These are phyloP conservation scores for Arion vulgaris DNA, from an alignment of 1,140 invertebrate genomes.

Conservation along the genomic window DNA sequence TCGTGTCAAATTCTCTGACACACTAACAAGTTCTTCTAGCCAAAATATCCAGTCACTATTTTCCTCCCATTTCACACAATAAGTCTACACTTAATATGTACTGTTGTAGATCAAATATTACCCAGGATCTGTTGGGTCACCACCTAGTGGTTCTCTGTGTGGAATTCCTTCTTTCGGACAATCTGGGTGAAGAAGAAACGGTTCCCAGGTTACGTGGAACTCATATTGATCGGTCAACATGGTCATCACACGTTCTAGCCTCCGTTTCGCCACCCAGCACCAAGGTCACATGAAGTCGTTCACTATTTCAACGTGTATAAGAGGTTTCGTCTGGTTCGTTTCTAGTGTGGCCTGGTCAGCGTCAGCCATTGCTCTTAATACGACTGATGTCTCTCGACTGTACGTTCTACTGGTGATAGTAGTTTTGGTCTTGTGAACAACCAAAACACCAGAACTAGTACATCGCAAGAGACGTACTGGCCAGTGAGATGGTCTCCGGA, in stretches of 20 bases:
- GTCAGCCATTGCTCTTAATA: background rate
- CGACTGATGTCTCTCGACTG: background rate
- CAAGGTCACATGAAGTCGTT: conserved; percentile 69
- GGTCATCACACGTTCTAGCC: conserved; percentile 62
- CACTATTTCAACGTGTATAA: conserved; percentile 56
- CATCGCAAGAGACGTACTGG: too few relatives aligned
- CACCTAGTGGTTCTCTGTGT: conserved; percentile 52
- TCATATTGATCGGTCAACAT: conserved; percentile 55
- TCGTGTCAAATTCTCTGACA: too few relatives aligned
- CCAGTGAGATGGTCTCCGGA: too few relatives aligned
- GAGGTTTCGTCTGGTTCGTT: conserved; percentile 32
- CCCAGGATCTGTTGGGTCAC: conserved; percentile 53
- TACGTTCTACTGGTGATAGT: too few relatives aligned
- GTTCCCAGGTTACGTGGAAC: conserved; percentile 64
- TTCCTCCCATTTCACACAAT: too few relatives aligned
- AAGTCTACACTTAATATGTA: too few relatives aligned
- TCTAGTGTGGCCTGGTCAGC: background rate
- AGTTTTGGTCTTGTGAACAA: too few relatives aligned
- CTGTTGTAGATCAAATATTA: too few relatives aligned
- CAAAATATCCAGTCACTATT: too few relatives aligned
- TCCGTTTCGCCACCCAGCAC: conserved; percentile 67
- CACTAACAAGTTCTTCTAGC: too few relatives aligned
- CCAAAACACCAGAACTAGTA: too few relatives aligned
- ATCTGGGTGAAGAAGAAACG: conserved; percentile 59
- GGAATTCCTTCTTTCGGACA: conserved; percentile 57